These are phyloP conservation scores for Esox masquinongy DNA, from an alignment of 2,797 vertebrate species.

Conservation along the genomic window DNA sequence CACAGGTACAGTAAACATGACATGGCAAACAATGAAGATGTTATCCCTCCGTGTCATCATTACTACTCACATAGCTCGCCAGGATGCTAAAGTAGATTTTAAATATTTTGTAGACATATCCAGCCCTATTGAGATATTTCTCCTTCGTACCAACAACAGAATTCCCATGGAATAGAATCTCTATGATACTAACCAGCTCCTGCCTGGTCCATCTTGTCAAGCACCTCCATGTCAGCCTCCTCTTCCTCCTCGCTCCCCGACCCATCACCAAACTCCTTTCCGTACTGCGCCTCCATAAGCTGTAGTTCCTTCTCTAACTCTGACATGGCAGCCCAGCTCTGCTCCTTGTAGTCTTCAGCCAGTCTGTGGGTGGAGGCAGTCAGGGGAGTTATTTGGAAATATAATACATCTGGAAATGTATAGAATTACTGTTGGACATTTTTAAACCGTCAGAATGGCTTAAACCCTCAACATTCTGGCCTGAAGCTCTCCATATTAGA, in stretches of 20 bases:
- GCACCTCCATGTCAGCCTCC: slow-evolving; percentile 50
- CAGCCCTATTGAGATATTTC: not conserved
- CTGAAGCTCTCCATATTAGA: too few species aligned
- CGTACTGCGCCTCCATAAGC: slow-evolving; percentile 93
- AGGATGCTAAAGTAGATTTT: not conserved
- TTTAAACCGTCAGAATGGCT: too few species aligned
- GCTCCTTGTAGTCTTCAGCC: slow-evolving; percentile 90
- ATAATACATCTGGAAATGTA: too few species aligned
- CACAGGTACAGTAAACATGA: not conserved
- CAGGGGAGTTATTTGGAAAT: too few species aligned
- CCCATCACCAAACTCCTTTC: slow-evolving; percentile 90
- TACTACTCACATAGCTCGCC: not conserved
- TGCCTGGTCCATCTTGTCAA: slow-evolving; percentile 63
- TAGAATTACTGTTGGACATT: too few species aligned
- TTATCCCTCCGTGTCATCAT: not conserved
- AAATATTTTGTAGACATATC: not conserved
- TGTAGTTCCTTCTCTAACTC: slow-evolving; percentile 91
- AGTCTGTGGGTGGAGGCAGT: slow-evolving; percentile 67
- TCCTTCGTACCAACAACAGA: too few species aligned
- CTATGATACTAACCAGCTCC: slow-evolving; percentile 70
- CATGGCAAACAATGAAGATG: not conserved
- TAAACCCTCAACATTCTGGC: too few species aligned
- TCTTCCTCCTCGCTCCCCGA: slow-evolving; percentile 78
- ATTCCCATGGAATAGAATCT: too few species aligned
- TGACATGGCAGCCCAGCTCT: slow-evolving; percentile 92